Evolutionary conservation across 1,140 invertebrate species (phyloP).

Genomic region (Leguminivora glycinivorella): DNA sequence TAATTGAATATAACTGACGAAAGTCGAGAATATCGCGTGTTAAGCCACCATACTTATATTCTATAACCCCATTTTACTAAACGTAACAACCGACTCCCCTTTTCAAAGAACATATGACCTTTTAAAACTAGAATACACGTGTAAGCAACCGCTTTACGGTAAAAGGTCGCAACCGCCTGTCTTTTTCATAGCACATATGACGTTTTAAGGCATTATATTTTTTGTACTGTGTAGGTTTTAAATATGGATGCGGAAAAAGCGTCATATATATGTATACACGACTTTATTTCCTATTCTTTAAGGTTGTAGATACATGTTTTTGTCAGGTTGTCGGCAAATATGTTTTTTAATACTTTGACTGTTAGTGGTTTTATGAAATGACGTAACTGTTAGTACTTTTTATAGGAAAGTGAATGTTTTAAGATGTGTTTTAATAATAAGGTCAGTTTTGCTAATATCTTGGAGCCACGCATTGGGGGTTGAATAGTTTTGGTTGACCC

Average conservation of each 20-base stretch:
- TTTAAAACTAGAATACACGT: neutral
- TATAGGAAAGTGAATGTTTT: neutral
- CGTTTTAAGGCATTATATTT: neutral
- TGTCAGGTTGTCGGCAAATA: no score
- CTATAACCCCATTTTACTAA: neutral
- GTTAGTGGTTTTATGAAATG: neutral
- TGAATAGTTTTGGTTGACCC: neutral
- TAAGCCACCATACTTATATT: neutral
- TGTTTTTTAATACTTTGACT: no score
- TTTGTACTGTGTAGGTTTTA: no score
- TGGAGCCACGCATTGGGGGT: neutral
- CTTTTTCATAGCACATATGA: neutral
- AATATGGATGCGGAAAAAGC: no score
- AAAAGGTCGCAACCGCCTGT: neutral
- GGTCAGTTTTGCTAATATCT: slow-evolving; percentile 9
- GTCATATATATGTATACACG: no score
- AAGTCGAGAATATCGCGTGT: neutral
- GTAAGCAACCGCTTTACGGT: neutral
- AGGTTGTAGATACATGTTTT: no score
- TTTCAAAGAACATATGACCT: neutral
- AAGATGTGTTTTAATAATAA: neutral
- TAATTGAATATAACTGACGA: neutral
- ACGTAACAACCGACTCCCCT: neutral
- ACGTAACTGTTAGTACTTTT: neutral
- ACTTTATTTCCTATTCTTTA: no score